These are phyloP conservation scores for Pantherophis vulpinus DNA, from an alignment of 2,797 vertebrate species.

Conservation along the genomic window DNA sequence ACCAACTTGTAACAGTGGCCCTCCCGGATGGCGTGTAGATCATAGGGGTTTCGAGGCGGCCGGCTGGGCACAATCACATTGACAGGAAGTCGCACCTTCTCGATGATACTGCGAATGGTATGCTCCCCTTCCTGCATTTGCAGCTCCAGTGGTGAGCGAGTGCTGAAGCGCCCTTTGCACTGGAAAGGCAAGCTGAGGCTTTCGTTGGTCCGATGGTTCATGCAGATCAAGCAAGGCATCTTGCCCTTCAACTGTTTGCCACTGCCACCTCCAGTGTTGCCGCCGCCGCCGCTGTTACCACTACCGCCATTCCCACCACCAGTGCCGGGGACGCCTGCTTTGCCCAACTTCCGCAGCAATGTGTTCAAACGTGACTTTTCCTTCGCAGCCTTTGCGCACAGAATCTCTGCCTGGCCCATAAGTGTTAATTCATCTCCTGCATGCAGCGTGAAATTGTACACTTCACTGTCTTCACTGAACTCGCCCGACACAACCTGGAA, in stretches of 20 bases:
- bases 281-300: constrained; percentile 58
- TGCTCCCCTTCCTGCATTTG: constrained; percentile 96
- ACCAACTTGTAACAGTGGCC: constrained; percentile 97
- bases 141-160: constrained; percentile 92
- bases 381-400: constrained; percentile 87
- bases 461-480: constrained; percentile 98
- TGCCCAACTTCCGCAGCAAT: constrained; percentile 87
- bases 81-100: constrained; percentile 92
- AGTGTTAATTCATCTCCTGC: constrained; percentile 95
- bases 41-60: constrained; percentile 89
- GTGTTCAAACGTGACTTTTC: constrained; percentile 90
- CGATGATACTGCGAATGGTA: constrained; percentile 94
- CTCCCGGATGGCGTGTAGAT: constrained; percentile 91
- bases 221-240: constrained; percentile 95
- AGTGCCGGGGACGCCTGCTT: constrained; percentile 70
- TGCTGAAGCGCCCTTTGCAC: constrained; percentile 95
- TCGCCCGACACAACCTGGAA: constrained; percentile 93
- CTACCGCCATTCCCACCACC: constrained; percentile 45
- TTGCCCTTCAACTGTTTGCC: constrained; percentile 78
- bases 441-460: constrained; percentile 96
- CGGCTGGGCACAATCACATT: constrained; percentile 91
- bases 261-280: neutral
- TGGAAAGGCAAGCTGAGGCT: constrained; percentile 95
- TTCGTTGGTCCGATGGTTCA: constrained; percentile 98
- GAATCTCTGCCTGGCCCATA: constrained; percentile 97